Evolutionary conservation across 2,113 vertebrate genomes (phyloP), one percentile per base, ranked within the genome.

Genomic region (Salvelinus alpinus): DNA sequence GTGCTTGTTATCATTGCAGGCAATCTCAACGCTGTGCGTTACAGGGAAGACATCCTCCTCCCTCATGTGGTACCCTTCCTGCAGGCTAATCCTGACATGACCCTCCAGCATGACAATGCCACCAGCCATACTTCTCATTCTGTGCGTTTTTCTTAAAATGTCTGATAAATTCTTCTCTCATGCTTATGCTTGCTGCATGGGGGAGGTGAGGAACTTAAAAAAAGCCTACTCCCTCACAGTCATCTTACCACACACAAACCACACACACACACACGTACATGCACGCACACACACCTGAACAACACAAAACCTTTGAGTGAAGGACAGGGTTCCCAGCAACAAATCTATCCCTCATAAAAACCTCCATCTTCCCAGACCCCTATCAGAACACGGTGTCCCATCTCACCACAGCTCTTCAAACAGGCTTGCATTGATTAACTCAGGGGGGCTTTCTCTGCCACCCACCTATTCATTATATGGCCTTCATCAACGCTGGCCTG

Each of bases 401-500:
- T 87, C 87, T 81, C 82, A 72, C 83, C 85, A 29, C 76, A 66
- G 75, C 86, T 92, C 91, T 92, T 91, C 91, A 92, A 92, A 92
- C 91, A 90, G 85, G 79, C 86, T 87, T 87, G 84, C 83, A 91
- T 86, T 92, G 91, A 92, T 92, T 90, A 91, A 90, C 86, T 86
- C 78, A 44, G 82, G 82, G 84, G 82, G 83, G 79, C 84, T 85
- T 89, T 89, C 87, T 91, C 68, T 80, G 82, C 91, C 87, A 85
- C 91, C 88, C 88, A 91, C 85, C 88, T 91, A 93, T 93, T 92
- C 91, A 92, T 89, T 89, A 91, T 90, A 87, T 85, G 85, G 89
- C 91, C 92, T 91, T 93, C 90, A 91, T 93, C 92, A 94, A 90
- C 85, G 91, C 90, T n/a, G 76, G 67, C 80, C 89, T 90, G 90